Evolutionary conservation across 2,113 vertebrate genomes (phyloP).

Genomic region (Dipodomys ordii): DNA sequence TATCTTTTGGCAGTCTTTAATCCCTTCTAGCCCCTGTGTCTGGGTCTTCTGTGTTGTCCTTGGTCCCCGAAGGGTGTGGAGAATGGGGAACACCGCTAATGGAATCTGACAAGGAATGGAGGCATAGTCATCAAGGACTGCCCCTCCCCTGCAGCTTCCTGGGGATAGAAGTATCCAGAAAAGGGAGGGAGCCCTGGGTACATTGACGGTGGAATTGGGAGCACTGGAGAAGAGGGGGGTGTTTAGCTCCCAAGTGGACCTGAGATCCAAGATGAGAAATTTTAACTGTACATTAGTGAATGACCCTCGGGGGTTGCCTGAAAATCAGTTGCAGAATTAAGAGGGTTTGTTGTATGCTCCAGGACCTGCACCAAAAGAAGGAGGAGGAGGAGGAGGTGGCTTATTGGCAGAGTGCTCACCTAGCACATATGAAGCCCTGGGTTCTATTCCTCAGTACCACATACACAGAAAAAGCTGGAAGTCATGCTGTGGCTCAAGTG

Average conservation of each 20-base stretch:
- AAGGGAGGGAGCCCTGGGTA: not conserved
- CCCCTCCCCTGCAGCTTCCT: not conserved
- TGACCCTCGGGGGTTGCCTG: not conserved
- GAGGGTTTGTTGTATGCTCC: slow-evolving; percentile 21
- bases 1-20: not conserved
- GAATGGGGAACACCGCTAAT: accelerated
- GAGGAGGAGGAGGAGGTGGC: too few species aligned
- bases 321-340: slow-evolving; percentile 16
- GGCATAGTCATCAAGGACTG: too few species aligned
- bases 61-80: not conserved
- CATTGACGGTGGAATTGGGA: not conserved
- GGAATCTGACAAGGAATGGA: too few species aligned
- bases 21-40: not conserved
- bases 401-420: too few species aligned
- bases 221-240: not conserved
- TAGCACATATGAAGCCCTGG: too few species aligned
- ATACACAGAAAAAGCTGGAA: too few species aligned
- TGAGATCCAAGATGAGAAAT: not conserved
- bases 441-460: too few species aligned
- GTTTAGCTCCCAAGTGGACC: not conserved
- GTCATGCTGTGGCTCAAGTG: too few species aligned
- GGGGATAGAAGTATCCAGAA: not conserved
- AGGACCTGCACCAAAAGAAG: too few species aligned
- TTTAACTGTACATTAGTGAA: not conserved
- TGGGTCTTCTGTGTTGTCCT: not conserved